Percentiles rank a stretch among this genome's conserved stretches.
Conservation (phyloP, 2,113 vertebrate species). For the Sapayoa aenigma region DNA sequence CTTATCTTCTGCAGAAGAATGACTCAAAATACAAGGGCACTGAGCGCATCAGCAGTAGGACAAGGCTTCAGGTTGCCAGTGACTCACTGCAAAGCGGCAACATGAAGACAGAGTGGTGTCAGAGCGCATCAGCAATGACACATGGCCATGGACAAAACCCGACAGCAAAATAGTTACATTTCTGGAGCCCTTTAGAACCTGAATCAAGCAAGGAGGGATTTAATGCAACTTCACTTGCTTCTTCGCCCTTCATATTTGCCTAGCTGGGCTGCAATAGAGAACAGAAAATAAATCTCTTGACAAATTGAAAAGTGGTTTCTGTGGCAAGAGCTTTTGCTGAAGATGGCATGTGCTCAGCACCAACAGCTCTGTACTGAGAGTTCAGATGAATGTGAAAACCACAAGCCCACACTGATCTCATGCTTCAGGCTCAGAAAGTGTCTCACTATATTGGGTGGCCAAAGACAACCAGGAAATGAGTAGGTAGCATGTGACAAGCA, state of each 20-base stretch:
- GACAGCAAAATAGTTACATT: background rate
- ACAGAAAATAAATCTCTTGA: background rate
- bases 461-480: constrained; percentile 17
- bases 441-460: background rate
- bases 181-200: background rate
- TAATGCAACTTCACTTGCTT: background rate
- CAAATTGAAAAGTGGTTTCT: background rate
- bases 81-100: background rate
- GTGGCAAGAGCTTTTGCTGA: background rate
- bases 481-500: background rate
- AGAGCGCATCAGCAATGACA: background rate
- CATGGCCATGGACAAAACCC: background rate
- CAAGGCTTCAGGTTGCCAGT: background rate
- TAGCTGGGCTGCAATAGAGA: background rate
- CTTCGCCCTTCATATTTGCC: background rate
- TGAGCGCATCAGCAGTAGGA: background rate
- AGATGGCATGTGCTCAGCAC: background rate
- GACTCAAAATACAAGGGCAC: background rate
- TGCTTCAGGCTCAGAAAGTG: background rate
- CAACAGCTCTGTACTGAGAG: background rate
- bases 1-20: background rate
- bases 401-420: background rate
- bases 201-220: background rate
- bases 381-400: background rate
- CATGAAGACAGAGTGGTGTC: background rate